Evolutionary conservation across 2,113 vertebrate species (phyloP), one percentile per base, ranked within the genome.

Genomic region (Channa maculata): DNA sequence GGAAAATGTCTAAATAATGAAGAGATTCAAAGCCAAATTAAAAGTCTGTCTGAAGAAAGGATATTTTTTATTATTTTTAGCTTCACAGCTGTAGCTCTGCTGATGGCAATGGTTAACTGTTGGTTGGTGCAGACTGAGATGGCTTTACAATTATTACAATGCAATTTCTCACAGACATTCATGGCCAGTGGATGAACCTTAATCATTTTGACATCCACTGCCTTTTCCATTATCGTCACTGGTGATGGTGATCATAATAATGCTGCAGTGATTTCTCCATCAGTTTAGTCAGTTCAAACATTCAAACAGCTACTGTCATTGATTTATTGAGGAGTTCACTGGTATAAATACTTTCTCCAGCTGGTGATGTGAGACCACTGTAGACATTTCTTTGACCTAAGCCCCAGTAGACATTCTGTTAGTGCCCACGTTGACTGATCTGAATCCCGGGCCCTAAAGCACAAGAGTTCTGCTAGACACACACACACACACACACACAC

Each of bases 321-420:
- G 2, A 43, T 55, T 66, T 58, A 65, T 75, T 4, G 10, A 44
- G 11, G 65, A 54, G 34, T 24, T 39, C 5, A 70, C 38, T 61
- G 50, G 39, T 67, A 49, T 50, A 69, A 66, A 44, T 66, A 45
- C n/a, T 39, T 41, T 37, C 8, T 65, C 1, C 43, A 65, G 52
- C 65, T 82, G 53, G 64, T 76, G 52, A 6, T 36, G 61, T 38
- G 45, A n/a, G 54, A 63, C 72, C 13, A 48, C 6, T 76, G 44
- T 53, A 74, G 61, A 67, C 12, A 46, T 71, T 69, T 77, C 68
- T 79, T 79, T 77, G 75, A 79, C 66, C 80, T 0, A 5, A 34
- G 38, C 68, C 80, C 76, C 75, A 57, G 57, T 0, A 14, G 61
- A 73, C 41, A 8, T 53, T 81, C 49, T 76, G 74, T 72, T 50